These are phyloP conservation scores for Andrena praecox DNA, from an alignment of 2,888 invertebrate genomes.

Conservation along the genomic window DNA sequence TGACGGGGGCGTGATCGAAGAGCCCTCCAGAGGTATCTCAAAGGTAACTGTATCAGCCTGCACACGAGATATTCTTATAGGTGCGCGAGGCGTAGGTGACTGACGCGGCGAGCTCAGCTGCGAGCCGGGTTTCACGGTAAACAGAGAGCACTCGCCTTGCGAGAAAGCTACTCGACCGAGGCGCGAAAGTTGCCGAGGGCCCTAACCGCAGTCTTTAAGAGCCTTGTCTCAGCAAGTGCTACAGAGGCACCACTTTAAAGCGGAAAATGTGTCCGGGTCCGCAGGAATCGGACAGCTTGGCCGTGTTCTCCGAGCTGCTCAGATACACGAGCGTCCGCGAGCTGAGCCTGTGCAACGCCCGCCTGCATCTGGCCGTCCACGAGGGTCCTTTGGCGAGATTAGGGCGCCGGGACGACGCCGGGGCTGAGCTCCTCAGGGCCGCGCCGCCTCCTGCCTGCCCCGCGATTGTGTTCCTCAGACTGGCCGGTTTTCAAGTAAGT, in stretches of 20 bases:
- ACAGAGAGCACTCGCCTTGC: background rate
- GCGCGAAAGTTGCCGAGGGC: background rate
- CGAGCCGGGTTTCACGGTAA: background rate
- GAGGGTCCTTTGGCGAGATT: conserved; percentile 83
- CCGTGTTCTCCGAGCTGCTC: conserved; percentile 85
- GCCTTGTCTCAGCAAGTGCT: background rate
- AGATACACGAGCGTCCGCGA: conserved; percentile 86
- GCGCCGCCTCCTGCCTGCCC: conserved; percentile 84
- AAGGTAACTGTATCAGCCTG: no score
- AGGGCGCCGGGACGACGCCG: conserved; percentile 83
- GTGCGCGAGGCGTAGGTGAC: background rate
- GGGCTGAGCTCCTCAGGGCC: conserved; percentile 82
- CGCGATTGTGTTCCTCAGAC: conserved; percentile 85
- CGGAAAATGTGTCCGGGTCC: background rate
- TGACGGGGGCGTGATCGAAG: background rate
- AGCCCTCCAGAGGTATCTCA: background rate
- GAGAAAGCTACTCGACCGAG: background rate
- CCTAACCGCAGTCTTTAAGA: background rate
- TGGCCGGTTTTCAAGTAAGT: conserved; percentile 85
- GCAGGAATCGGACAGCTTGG: conserved; percentile 85
- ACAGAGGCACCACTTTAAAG: background rate
- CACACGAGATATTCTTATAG: no score
- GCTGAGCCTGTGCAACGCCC: conserved; percentile 86
- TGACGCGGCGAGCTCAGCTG: background rate
- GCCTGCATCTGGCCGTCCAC: conserved; percentile 85